Base-by-base conservation (phyloP, 2,888 invertebrate genomes). In the Pardosa pseudoannulata region DNA sequence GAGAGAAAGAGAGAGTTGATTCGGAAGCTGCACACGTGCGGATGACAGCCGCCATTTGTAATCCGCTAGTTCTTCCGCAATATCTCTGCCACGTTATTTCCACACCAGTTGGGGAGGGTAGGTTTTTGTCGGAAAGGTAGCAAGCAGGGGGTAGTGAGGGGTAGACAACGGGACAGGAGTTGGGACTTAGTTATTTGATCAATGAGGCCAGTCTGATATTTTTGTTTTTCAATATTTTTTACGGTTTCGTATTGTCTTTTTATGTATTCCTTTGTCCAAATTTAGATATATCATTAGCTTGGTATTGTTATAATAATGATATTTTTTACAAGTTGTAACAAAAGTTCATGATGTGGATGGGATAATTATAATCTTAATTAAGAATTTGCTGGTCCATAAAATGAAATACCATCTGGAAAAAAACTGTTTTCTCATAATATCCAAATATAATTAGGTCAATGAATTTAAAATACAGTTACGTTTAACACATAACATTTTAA, bases 41-140 rank as follows among this genome's bases (percentile, higher is more conserved):
- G 36, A 62, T 85, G 85, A 85, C 85, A 85, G 79, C 72, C 79
- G 70, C 85, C 79, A 79, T 85, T 85, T 85, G 85, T 85, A 85
- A 85, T 79, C 85, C 74, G 19, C 68, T 56, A 67, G 72, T 78
- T 78, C 78, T 72, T 76, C 81, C 56, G 62, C 50, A 72, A 83
- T 76, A 78, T 78, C 78, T 31, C 36, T 67, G 41, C 28, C 46
- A 67, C 74, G 73, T 74, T 82, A 79, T 79, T 85, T 85, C 85
- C 79, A 79, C 85, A 79, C 79, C 79, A 78, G 83, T 78, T 83
- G 31, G 67, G 83, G 73, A 3, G 62, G 67, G 67, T 9, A 29
- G 74, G 62, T 19, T 50, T 41, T 27, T 36, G n/a, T 28, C 65
- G 27, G 39, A 36, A 56, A 56, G 56, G 23, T 56, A 9, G 67